Evolutionary conservation across 2,888 invertebrate species (phyloP), one percentile per base, ranked within the genome.

Genomic region (Adelognathus sp.): DNA sequence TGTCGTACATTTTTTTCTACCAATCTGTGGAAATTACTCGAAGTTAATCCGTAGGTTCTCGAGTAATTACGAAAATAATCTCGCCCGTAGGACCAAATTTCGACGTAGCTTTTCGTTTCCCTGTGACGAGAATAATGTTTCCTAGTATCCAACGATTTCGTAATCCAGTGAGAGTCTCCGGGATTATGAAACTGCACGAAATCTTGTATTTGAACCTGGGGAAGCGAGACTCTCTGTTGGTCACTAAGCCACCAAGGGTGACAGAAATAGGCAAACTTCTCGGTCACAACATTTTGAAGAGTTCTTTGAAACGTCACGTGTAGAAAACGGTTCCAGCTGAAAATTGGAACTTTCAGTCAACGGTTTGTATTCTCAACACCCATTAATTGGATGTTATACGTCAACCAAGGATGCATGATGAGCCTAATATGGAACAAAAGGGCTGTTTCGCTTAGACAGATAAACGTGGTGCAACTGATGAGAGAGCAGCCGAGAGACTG

Each of bases 391-490:
- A 11, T n/a, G 46, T 50, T 5, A 24, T 24, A 24, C 46, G 24
- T 50, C 24, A 11, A 21, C 24, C 24, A 24, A 50, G 11, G 52
- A 52, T 21, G 52, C 50, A 33, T 16, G 21, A 3, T 50, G n/a
- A 33, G 50, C 33, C 33, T 52, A 52, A 66, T 52, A 66, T 39
- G n/a, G 9, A 33, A 9, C 33, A 24, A 11, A n/a, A n/a, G 7
- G 5, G 33, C 9, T 50, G 24, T 18, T 24, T 24, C 24, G 1
- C 33, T 21, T 9, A 14, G 27, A 2, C 16, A n/a, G 67, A 54
- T 52, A 16, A 41, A 67, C 18, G 67, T 39, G 11, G 27, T 41
- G 41, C 21, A 39, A 54, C 67, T 41, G 67, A 41, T 54, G 52
- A 39, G 54, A 24, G 14, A 31, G 46, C 21, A 21, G 46, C 6